Percentiles rank a stretch among this genome's conserved stretches.
phyloP scores from a whole-genome alignment of 2,888 invertebrate species.

The Mythimna vitellina region DNA sequence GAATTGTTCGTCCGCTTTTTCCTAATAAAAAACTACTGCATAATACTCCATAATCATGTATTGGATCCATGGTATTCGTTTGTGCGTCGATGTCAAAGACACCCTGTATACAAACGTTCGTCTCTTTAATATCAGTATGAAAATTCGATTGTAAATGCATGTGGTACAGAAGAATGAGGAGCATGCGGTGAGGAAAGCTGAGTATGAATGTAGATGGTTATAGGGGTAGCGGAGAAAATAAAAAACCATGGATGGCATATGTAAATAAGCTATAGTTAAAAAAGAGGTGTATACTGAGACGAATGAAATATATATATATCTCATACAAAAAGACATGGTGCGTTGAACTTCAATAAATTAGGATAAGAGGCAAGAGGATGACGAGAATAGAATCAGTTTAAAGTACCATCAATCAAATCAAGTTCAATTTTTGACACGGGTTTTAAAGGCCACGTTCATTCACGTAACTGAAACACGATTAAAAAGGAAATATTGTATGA shows the following conservation, averaged over 20 bases:
- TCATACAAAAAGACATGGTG: neutral
- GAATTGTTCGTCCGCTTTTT: no score
- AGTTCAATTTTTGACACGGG: conserved; percentile 16
- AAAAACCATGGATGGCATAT: neutral
- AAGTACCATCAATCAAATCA: neutral
- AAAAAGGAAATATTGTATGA: conserved; percentile 27
- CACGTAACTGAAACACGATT: conserved; percentile 5
- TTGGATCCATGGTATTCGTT: no score
- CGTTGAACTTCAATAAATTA: neutral
- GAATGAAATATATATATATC: no score
- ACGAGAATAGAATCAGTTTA: conserved; percentile 5
- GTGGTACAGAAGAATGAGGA: neutral
- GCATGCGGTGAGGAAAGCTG: no score
- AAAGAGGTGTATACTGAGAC: neutral
- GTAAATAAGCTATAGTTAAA: neutral
- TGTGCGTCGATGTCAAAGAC: no score
- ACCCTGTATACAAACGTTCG: no score
- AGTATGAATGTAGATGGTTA: neutral
- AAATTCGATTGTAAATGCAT: neutral
- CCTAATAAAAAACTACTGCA: no score
- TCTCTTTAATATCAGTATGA: neutral
- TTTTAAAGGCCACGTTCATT: conserved; percentile 7
- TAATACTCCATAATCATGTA: no score
- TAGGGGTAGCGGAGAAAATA: neutral
- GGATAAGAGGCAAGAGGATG: neutral